Percentiles rank a stretch among this genome's conserved stretches.
Evolutionary conservation across 2,888 invertebrate genomes (phyloP).

Genomic region (Sarcophaga rosellei): DNA sequence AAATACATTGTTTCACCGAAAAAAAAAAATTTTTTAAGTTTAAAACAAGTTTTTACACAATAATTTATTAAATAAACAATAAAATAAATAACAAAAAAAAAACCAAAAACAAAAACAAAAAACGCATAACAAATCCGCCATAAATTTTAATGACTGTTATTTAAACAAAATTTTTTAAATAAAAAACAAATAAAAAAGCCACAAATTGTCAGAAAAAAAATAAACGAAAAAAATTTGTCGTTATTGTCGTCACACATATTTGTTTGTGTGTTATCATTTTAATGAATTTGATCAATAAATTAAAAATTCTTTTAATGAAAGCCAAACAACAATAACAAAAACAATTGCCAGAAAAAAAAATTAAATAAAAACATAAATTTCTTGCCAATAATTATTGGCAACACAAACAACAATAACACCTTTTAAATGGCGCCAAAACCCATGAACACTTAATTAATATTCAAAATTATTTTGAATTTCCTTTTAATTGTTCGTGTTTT

Average conservation of each 20-base stretch:
- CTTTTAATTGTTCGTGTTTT: constrained; percentile 15
- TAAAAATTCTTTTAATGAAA: not conserved
- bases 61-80: constrained; percentile 13
- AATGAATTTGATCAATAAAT: constrained; percentile 13
- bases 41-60: constrained; percentile 18
- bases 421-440: constrained; percentile 47
- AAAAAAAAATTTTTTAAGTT: not conserved
- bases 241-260: constrained; percentile 16
- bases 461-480: not conserved
- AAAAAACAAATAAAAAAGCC: too few species aligned
- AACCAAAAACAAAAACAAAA: constrained; percentile 1
- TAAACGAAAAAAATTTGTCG: not conserved
- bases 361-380: not conserved
- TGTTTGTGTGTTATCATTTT: not conserved
- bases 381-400: constrained; percentile 30
- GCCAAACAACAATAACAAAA: not conserved
- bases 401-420: not conserved
- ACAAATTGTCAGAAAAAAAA: not conserved
- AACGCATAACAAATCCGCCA: constrained; percentile 11
- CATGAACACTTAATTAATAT: not conserved
- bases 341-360: not conserved
- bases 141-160: constrained; percentile 13
- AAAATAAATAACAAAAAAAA: constrained; percentile 2
- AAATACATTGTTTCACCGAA: constrained; percentile 17
- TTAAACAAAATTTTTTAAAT: not conserved